phyloP scores from a whole-genome alignment of 2,797 vertebrate species.

The Lateolabrax maculatus region DNA sequence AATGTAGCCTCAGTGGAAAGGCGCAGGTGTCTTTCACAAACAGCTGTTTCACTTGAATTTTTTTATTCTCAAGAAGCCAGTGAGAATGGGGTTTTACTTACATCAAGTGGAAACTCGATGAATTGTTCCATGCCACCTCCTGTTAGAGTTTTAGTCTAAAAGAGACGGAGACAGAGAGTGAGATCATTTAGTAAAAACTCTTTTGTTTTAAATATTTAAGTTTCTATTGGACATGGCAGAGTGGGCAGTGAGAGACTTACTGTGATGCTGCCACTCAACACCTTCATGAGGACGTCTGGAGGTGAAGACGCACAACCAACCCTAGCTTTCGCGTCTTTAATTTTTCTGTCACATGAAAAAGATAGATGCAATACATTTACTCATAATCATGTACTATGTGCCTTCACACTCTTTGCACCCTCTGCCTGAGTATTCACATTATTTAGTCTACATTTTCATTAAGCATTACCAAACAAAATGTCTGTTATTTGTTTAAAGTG shows the following conservation, averaged over 20 bases:
- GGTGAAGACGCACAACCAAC: conserved; percentile 72
- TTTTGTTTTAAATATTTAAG: not conserved
- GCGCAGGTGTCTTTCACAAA: conserved; percentile 18
- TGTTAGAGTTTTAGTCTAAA: conserved; percentile 92
- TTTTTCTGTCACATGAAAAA: conserved; percentile 80
- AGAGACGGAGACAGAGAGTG: not conserved
- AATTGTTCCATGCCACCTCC: conserved; percentile 90
- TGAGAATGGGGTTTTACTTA: conserved; percentile 77
- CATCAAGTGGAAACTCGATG: conserved; percentile 85
- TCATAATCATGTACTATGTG: not conserved
- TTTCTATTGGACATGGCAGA: not conserved
- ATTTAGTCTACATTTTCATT: not conserved
- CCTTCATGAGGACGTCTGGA: conserved; percentile 91
- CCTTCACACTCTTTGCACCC: not conserved
- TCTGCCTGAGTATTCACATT: not conserved
- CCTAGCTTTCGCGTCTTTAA: conserved; percentile 78
- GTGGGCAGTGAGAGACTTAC: conserved; percentile 80
- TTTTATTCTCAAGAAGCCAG: not conserved
- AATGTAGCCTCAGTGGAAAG: not conserved
- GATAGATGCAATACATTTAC: not conserved
- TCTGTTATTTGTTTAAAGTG: not conserved
- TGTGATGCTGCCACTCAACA: conserved; percentile 88
- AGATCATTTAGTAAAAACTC: not conserved
- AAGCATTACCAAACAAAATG: not conserved
- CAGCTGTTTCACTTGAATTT: not conserved